Evolutionary conservation across 2,113 vertebrate genomes (phyloP).

Genomic region (Actenoides lindsayi): DNA sequence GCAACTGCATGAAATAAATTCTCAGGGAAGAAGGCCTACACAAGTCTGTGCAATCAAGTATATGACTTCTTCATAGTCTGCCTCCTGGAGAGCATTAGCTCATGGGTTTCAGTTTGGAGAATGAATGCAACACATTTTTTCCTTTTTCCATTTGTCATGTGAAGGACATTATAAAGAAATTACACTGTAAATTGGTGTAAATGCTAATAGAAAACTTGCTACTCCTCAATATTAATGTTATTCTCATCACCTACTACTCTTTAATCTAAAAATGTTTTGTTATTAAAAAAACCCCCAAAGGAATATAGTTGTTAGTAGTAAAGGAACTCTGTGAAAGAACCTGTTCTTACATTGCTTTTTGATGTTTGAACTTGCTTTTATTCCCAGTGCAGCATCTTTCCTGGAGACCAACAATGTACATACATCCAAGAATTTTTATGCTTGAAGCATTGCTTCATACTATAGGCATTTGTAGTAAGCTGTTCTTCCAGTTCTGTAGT

Average conservation of each 20-base stretch:
- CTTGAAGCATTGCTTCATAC: neutral
- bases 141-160: neutral
- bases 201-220: neutral
- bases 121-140: neutral
- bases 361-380: neutral
- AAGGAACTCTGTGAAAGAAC: neutral
- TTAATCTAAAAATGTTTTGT: neutral
- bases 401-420: neutral
- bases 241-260: neutral
- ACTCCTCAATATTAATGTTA: neutral
- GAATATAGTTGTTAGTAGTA: neutral
- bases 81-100: neutral
- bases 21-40: neutral
- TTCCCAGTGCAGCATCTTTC: neutral
- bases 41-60: neutral
- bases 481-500: neutral
- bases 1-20: neutral
- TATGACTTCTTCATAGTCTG: neutral
- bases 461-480: neutral
- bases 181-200: neutral
- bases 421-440: neutral
- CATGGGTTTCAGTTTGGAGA: neutral
- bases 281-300: neutral
- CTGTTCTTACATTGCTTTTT: neutral
- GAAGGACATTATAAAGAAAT: neutral